Evolutionary conservation across 2,888 invertebrate genomes (phyloP), one percentile per base, ranked within the genome.

Genomic region (Molanna angustata): DNA sequence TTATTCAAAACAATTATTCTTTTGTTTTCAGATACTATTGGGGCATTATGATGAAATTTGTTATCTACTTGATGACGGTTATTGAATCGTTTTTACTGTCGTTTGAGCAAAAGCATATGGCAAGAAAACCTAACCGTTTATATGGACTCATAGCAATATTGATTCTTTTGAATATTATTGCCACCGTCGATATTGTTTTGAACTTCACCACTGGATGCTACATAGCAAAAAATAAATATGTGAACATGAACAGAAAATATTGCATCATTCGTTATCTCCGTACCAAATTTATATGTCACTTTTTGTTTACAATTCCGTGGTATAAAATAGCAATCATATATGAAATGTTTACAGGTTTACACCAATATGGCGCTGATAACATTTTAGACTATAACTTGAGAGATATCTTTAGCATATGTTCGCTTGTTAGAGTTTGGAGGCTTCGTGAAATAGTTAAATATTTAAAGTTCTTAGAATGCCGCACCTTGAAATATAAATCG

Each of bases 161-260:
- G 17, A 7, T 21, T 19, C 16, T 11, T 33, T 33, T 27, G 41
- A 16, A 16, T 4, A 17, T 16, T 18, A 4, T 17, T 16, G 17
- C 4, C 39, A 39, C 43, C 16, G 22, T 44, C 4, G 51, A 51
- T 32, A 44, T 51, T n/a, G 16, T 37, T 11, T 20, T 51, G 1
- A 51, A 51, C 39, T 51, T 51, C 13, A 18, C 7, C 11, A 51
- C 51, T 4, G 51, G 51, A 9, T 51, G 27, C 19, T 51, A 51
- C 18, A n/a, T n/a, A n/a, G n/a, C n/a, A n/a, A n/a, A n/a, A n/a
- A n/a, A n/a, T n/a, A n/a, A n/a, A n/a, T n/a, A n/a, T n/a, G n/a
- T n/a, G n/a, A n/a, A n/a, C n/a, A n/a, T n/a, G n/a, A n/a, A n/a
- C n/a, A n/a, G n/a, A n/a, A n/a, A n/a, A n/a, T n/a, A n/a, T n/a